Conservation (phyloP, 2,888 invertebrate species). For the Schizotus pectinicornis region DNA sequence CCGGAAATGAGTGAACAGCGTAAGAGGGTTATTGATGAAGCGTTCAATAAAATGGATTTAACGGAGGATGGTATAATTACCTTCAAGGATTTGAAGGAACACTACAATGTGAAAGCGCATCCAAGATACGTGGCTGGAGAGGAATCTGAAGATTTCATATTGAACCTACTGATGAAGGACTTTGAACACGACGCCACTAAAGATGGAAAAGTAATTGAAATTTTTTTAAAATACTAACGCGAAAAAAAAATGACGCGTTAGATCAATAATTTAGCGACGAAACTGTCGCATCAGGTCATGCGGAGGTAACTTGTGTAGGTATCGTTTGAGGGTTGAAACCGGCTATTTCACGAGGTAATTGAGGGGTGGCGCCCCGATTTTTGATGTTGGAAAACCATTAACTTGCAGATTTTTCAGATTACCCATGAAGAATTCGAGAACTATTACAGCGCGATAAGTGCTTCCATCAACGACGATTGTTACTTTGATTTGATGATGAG, state of each 20-base stretch:
- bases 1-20: conserved; percentile 82
- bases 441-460: conserved; percentile 92
- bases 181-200: conserved; percentile 78
- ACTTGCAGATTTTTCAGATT: conserved; percentile 67
- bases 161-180: conserved; percentile 80
- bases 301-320: too few relatives aligned
- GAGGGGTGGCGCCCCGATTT: too few relatives aligned
- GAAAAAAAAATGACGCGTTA: not conserved
- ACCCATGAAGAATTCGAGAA: conserved; percentile 91
- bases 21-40: conserved; percentile 75
- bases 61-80: conserved; percentile 83
- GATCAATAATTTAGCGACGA: too few relatives aligned
- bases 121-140: conserved; percentile 88
- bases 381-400: not conserved
- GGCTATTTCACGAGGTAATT: too few relatives aligned
- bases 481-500: conserved; percentile 96
- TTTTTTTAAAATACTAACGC: not conserved
- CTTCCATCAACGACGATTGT: conserved; percentile 91
- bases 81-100: conserved; percentile 52
- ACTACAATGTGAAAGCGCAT: conserved; percentile 79
- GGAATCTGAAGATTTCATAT: conserved; percentile 79
- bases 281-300: too few relatives aligned
- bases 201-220: conserved; percentile 74
- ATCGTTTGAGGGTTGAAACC: too few relatives aligned
- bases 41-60: conserved; percentile 85